phyloP scores from a whole-genome alignment of 2,113 vertebrate species.

The Sclerurus mexicanus region DNA sequence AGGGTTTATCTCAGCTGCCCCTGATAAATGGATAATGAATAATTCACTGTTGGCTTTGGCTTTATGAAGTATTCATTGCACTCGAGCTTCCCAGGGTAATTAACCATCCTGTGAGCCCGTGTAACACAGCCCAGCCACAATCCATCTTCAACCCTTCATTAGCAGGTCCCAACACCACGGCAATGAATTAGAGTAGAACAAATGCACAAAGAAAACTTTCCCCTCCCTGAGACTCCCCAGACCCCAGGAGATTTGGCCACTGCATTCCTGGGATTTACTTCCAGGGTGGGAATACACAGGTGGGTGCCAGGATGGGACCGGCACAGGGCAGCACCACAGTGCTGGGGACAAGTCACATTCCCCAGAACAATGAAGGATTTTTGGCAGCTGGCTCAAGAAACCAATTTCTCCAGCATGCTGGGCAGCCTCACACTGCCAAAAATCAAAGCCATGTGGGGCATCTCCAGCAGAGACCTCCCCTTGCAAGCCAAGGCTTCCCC shows the following conservation, averaged over 20 bases:
- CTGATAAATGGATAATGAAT: conserved; percentile 39
- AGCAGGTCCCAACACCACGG: not conserved
- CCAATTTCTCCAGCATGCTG: fast-evolving
- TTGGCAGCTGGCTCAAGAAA: not conserved
- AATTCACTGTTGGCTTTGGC: conserved; percentile 38
- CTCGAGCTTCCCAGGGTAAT: conserved; percentile 22
- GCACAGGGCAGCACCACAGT: fast-evolving
- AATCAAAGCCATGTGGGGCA: fast-evolving
- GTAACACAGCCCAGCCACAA: not conserved
- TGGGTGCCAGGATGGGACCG: fast-evolving
- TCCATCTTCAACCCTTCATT: conserved; percentile 31
- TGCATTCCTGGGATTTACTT: fast-evolving
- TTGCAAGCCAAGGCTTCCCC: not conserved
- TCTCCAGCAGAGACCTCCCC: not conserved
- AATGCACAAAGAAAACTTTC: not conserved
- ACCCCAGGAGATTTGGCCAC: not conserved
- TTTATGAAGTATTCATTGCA: conserved; percentile 47
- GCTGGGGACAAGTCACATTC: not conserved
- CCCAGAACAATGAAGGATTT: fast-evolving
- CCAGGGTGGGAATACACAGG: fast-evolving
- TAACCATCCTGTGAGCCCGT: not conserved
- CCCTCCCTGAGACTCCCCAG: fast-evolving
- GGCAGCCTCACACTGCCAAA: not conserved
- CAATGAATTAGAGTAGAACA: not conserved
- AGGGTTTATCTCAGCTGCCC: not conserved